Conservation (phyloP, 2,888 invertebrate species). For the Hyposoter didymator region DNA sequence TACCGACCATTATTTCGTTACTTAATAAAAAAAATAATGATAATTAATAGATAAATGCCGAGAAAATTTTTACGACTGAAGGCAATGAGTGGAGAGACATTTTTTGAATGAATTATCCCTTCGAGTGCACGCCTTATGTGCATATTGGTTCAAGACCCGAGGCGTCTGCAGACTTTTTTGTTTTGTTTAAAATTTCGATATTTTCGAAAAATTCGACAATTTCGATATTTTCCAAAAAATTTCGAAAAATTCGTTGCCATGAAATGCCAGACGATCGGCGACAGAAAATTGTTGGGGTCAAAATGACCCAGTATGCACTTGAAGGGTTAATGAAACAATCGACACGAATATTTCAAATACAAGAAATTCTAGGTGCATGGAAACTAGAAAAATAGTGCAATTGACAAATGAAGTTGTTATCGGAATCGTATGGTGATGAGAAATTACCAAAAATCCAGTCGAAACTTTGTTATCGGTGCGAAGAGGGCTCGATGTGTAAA, state of each 20-base stretch:
- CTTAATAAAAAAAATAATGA: not conserved
- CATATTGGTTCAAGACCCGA: too few relatives aligned
- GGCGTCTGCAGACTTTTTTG: too few relatives aligned
- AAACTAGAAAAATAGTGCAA: not conserved
- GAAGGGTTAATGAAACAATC: not conserved
- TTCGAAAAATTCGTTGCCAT: too few relatives aligned
- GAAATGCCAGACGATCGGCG: too few relatives aligned
- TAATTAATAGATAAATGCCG: not conserved
- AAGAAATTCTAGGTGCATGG: not conserved
- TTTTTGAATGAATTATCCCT: too few relatives aligned
- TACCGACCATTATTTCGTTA: not conserved
- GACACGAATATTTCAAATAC: not conserved
- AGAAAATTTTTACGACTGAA: not conserved
- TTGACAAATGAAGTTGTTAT: not conserved
- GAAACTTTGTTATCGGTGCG: slow-evolving; percentile 7
- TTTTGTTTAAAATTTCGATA: too few relatives aligned
- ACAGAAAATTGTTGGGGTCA: too few relatives aligned
- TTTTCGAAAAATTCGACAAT: too few relatives aligned
- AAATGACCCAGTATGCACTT: too few relatives aligned
- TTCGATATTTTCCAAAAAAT: too few relatives aligned
- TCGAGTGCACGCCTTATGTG: too few relatives aligned
- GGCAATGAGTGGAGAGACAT: too few relatives aligned
- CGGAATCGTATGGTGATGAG: slow-evolving; percentile 4
- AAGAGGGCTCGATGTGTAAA: slow-evolving; percentile 41
- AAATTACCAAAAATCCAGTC: slow-evolving; percentile 24